Evolutionary conservation across 2,888 invertebrate genomes (phyloP), one percentile per base, ranked within the genome.

Genomic region (Rutpela maculata): DNA sequence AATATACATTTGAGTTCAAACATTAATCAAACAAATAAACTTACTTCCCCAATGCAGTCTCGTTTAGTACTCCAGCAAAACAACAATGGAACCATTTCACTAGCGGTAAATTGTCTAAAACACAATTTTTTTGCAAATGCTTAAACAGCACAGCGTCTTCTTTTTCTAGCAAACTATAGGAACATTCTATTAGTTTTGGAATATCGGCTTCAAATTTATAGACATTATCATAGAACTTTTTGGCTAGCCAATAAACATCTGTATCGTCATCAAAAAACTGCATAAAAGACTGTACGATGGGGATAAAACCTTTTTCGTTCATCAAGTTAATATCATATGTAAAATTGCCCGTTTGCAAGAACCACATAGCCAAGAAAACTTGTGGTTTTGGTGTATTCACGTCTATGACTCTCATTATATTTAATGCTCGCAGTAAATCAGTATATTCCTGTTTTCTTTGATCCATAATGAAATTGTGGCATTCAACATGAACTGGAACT

Each of bases 161-260:
- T 82, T 95, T 95, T 86, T 95, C 95, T 12, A 98, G 89, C 87
- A 95, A 91, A 43, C 89, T 91, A 68, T 91, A 92, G 15, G 95
- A 93, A 4, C 93, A 91, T 76, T 95, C 95, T 81, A 93, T 92
- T 6, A 96, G 88, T 81, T 93, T 93, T 0, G 91, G 90, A 22
- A 94, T 89, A 15, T 79, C 80, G 11, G 71, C 43, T n/a, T 82
- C 74, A 62, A 83, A 80, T 66, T 77, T 82, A 9, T 60, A 31
- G 1, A 95, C 93, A 67, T 94, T 92, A 76, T 93, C 93, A 76
- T 94, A 94, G 83, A 97, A 94, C 19, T 93, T 94, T 87, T 95
- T 95, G 0, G 95, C 92, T 65, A 97, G 90, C 96, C 97, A 97
- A 90, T 96, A 97, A 0, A 94, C 93, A 84, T 97, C 96, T 0